Percentiles rank a stretch among this genome's conserved stretches.
phyloP scores from a whole-genome alignment of 2,113 vertebrate species.

The Poeciliopsis retropinna region DNA sequence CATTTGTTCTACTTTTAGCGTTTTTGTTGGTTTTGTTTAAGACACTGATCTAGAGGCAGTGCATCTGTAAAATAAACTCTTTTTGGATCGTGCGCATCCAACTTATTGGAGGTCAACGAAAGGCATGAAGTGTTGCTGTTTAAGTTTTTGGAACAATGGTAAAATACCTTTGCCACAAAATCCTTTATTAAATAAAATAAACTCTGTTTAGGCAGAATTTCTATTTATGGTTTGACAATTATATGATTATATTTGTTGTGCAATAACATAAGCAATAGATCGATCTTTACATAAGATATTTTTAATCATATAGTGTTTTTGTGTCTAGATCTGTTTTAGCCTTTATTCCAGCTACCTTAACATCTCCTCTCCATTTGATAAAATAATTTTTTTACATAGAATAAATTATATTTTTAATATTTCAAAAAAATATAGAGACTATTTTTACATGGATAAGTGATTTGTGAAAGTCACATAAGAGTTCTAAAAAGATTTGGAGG shows the following conservation, averaged over 20 bases:
- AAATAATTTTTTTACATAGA: conserved; percentile 70
- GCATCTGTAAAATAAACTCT: conserved; percentile 9
- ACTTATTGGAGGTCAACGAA: background rate
- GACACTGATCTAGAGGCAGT: conserved; percentile 34
- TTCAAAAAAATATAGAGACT: conserved; percentile 64
- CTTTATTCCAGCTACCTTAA: conserved; percentile 4
- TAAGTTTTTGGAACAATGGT: background rate
- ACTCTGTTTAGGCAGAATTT: background rate
- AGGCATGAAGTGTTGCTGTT: background rate
- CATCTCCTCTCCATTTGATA: conserved; percentile 43
- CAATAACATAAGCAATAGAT: conserved; percentile 7
- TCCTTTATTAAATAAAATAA: conserved; percentile 4
- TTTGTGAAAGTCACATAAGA: conserved; percentile 15
- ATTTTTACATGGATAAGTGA: conserved; percentile 31
- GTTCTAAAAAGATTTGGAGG: background rate
- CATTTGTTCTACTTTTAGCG: conserved; percentile 15
- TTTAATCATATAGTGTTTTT: conserved; percentile 21
- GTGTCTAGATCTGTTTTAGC: conserved; percentile 18
- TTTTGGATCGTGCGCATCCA: conserved; percentile 15
- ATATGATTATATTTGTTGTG: conserved; percentile 10
- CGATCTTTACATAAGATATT: conserved; percentile 36
- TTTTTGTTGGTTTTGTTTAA: background rate
- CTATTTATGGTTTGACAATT: background rate
- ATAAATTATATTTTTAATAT: conserved; percentile 66
- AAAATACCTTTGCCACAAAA: background rate